Evolutionary conservation across 2,888 invertebrate species (phyloP).

Genomic region (Drosophila nr. medialis): DNA sequence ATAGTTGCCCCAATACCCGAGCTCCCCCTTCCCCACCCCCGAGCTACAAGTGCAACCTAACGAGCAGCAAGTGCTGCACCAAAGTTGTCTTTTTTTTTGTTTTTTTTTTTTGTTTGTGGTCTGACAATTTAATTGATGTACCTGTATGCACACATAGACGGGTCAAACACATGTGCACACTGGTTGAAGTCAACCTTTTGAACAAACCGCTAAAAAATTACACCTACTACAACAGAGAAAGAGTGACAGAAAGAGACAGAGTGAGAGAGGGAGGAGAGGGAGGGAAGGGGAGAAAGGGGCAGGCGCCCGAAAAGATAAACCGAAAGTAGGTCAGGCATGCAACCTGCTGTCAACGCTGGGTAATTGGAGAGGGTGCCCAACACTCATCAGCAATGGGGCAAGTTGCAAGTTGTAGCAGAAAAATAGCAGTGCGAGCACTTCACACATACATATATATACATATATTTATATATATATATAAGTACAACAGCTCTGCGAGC

Average conservation of each 20-base stretch:
- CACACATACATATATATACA: no score
- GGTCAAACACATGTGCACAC: constrained; percentile 22
- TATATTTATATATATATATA: not conserved
- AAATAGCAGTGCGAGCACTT: constrained; percentile 18
- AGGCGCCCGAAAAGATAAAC: constrained; percentile 49
- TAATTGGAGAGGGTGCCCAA: constrained; percentile 57
- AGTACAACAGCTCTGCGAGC: not conserved
- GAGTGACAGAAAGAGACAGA: not conserved
- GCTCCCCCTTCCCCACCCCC: not conserved
- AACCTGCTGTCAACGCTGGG: constrained; percentile 73
- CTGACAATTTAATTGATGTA: constrained; percentile 76
- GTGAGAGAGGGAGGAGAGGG: not conserved
- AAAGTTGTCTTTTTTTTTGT: constrained; percentile 36
- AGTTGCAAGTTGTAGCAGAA: constrained; percentile 42
- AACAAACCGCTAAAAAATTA: constrained; percentile 73
- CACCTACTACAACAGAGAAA: constrained; percentile 56
- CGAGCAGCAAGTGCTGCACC: constrained; percentile 65
- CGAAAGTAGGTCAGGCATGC: constrained; percentile 75
- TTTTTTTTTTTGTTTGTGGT: constrained; percentile 46
- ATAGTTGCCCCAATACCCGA: not conserved
- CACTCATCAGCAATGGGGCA: constrained; percentile 39
- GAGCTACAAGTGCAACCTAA: constrained; percentile 51
- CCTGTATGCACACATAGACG: constrained; percentile 57
- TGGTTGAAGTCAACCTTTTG: constrained; percentile 58
- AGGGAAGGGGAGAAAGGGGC: not conserved